Percentiles rank a stretch among this genome's conserved stretches.
Evolutionary conservation across 2,113 vertebrate genomes (phyloP).

Genomic region (Anthoscopus minutus): DNA sequence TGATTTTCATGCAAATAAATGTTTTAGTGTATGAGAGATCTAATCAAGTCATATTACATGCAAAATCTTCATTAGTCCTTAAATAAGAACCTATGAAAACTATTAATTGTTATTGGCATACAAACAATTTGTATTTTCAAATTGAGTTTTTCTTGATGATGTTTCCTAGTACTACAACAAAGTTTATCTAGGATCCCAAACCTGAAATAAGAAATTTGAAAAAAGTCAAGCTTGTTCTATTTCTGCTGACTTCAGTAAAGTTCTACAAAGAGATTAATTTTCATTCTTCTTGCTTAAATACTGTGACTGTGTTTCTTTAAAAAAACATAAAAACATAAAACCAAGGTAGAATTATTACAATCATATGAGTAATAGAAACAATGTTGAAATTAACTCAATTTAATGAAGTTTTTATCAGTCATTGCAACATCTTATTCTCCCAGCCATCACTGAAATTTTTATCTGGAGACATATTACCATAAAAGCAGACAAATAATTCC

Average conservation of each 20-base stretch:
- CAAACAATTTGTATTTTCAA: background rate
- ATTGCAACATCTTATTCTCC: background rate
- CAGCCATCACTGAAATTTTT: background rate
- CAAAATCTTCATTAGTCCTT: background rate
- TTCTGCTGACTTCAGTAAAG: background rate
- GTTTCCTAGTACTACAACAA: background rate
- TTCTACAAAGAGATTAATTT: background rate
- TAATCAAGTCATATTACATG: background rate
- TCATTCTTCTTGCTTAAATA: background rate
- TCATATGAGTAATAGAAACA: background rate
- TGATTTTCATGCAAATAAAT: background rate
- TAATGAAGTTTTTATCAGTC: background rate
- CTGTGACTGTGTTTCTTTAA: background rate
- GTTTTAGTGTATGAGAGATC: background rate
- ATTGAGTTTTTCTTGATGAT: background rate
- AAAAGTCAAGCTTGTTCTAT: background rate
- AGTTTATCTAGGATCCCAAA: background rate
- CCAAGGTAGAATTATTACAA: background rate
- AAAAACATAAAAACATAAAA: background rate
- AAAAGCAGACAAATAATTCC: background rate
- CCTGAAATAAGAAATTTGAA: background rate
- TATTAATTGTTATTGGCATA: background rate
- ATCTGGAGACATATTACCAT: background rate
- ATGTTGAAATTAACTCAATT: background rate
- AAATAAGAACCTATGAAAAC: fast-evolving